Evolutionary conservation across 2,797 vertebrate species (phyloP).

Genomic region (Sternotherus odoratus): DNA sequence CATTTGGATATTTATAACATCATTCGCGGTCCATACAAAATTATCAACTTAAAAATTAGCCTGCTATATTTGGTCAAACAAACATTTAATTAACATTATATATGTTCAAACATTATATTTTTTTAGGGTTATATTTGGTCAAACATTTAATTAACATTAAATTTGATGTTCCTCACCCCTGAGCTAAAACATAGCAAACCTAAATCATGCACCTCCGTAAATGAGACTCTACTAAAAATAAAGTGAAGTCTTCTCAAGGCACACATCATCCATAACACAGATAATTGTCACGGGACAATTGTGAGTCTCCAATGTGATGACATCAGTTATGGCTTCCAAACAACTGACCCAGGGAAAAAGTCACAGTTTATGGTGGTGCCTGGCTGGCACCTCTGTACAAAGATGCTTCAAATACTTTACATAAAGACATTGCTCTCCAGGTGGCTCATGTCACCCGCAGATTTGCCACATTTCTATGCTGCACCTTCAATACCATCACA

Average conservation of each 20-base stretch:
- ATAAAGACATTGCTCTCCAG: background rate
- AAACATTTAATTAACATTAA: too few relatives aligned
- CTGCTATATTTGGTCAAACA: too few relatives aligned
- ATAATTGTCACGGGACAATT: fast-evolving
- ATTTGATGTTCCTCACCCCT: too few relatives aligned
- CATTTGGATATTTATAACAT: too few relatives aligned
- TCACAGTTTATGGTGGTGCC: fast-evolving
- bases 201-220: background rate
- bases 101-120: too few relatives aligned
- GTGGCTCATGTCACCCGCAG: background rate
- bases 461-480: background rate
- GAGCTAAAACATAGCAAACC: fast-evolving
- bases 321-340: background rate
- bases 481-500: background rate
- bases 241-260: fast-evolving
- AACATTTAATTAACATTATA: too few relatives aligned
- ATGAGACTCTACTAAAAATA: fast-evolving
- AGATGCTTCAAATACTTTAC: fast-evolving
- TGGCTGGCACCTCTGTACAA: background rate
- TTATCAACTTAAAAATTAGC: too few relatives aligned
- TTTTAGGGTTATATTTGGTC: too few relatives aligned
- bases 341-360: fast-evolving
- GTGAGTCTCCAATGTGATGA: fast-evolving
- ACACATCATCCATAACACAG: fast-evolving
- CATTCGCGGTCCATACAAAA: too few relatives aligned